These are phyloP conservation scores for Drosophila sechellia DNA, from an alignment of 1,140 invertebrate species.

Conservation along the genomic window DNA sequence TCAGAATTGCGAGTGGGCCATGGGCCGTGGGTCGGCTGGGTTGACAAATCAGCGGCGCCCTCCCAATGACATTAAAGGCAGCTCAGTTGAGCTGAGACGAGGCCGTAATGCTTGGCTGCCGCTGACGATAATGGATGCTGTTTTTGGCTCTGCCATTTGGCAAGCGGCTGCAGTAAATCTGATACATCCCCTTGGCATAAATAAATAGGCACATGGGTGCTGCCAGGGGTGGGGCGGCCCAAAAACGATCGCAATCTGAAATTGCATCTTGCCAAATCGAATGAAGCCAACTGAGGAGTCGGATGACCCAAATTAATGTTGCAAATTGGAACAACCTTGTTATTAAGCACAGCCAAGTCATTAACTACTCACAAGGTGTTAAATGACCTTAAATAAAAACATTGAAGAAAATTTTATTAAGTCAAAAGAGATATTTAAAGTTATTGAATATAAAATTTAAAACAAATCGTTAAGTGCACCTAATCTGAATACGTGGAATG, in stretches of 20 bases:
- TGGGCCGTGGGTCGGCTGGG: slow-evolving; percentile 22
- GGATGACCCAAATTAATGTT: slow-evolving; percentile 58
- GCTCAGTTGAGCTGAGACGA: slow-evolving; percentile 26
- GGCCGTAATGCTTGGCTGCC: slow-evolving; percentile 60
- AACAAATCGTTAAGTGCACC: not conserved
- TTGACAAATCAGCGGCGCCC: slow-evolving; percentile 75
- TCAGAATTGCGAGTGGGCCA: slow-evolving; percentile 18
- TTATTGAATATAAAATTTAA: not conserved
- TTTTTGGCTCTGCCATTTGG: slow-evolving; percentile 53
- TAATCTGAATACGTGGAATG: slow-evolving; percentile 3
- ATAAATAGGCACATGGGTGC: slow-evolving; percentile 51
- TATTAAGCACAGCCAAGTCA: not conserved
- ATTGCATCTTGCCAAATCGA: slow-evolving; percentile 49
- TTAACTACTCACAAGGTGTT: not conserved
- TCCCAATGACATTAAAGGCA: slow-evolving; percentile 65
- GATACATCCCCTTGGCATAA: slow-evolving; percentile 58
- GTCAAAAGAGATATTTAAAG: not conserved
- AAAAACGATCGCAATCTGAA: slow-evolving; percentile 63
- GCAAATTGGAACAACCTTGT: slow-evolving; percentile 22
- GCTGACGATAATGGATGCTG: slow-evolving; percentile 56
- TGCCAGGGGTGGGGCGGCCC: not conserved
- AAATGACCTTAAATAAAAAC: not conserved
- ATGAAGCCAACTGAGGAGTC: slow-evolving; percentile 5
- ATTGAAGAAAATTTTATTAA: slow-evolving; percentile 17
- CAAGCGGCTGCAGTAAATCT: slow-evolving; percentile 60